phyloP scores from a whole-genome alignment of 2,888 invertebrate genomes.

The Eueremaeus valkanovi region DNA sequence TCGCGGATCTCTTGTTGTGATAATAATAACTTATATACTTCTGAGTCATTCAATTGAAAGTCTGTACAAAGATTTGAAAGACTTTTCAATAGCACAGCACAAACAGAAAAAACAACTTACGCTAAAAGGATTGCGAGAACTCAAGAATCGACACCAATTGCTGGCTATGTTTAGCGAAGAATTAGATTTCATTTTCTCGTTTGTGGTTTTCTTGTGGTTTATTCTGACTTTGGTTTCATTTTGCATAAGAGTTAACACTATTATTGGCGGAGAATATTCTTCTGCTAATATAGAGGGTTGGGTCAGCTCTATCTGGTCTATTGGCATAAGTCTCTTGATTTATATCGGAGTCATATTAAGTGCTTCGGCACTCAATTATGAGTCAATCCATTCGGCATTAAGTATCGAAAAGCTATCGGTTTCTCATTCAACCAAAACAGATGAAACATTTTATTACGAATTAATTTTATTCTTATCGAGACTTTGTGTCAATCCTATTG shows the following conservation, averaged over 20 bases:
- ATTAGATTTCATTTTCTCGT: neutral
- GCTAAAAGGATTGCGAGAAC: neutral
- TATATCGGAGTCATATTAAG: neutral
- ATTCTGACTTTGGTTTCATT: neutral
- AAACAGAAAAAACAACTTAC: neutral
- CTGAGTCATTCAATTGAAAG: neutral
- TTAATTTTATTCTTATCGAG: neutral
- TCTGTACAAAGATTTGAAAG: neutral
- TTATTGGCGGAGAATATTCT: neutral
- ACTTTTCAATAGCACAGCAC: neutral
- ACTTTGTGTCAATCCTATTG: neutral
- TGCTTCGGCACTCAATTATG: neutral
- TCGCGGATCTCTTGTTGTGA: neutral
- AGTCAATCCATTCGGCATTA: neutral
- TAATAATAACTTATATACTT: neutral
- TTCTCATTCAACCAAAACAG: neutral
- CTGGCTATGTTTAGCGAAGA: neutral
- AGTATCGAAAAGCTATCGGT: neutral
- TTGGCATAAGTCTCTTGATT: neutral
- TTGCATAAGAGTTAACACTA: neutral
- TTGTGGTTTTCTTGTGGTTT: constrained; percentile 8
- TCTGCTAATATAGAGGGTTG: constrained; percentile 14
- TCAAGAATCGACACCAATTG: constrained; percentile 4
- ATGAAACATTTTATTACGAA: neutral
- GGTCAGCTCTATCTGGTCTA: constrained; percentile 12